Percentiles rank a stretch among this genome's conserved stretches.
phyloP scores from a whole-genome alignment of 2,888 invertebrate genomes.

The Catocala sponsa region DNA sequence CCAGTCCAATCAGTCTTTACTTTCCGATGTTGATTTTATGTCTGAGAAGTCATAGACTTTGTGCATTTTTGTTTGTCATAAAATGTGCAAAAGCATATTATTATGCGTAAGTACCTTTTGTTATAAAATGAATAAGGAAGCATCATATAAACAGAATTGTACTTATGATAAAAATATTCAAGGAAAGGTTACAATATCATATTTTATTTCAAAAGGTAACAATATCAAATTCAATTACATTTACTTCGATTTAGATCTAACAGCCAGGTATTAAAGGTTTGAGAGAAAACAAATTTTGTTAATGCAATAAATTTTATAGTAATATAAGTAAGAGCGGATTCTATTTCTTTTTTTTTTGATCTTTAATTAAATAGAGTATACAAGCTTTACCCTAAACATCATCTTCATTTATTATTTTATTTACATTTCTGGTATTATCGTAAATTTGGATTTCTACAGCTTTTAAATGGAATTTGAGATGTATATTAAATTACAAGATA shows the following conservation, averaged over 20 bases:
- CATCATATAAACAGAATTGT: too few species aligned
- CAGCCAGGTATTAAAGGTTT: not conserved
- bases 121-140: too few species aligned
- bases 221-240: not conserved
- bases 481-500: not conserved
- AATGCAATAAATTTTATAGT: constrained; percentile 8
- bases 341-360: constrained; percentile 17
- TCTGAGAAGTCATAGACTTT: too few species aligned
- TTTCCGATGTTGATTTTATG: too few species aligned
- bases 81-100: too few species aligned
- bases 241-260: not conserved
- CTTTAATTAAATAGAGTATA: constrained; percentile 30
- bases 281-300: constrained; percentile 22
- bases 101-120: too few species aligned
- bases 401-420: constrained; percentile 11
- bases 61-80: too few species aligned
- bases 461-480: not conserved
- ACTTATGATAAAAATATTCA: too few species aligned
- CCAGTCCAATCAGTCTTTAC: too few species aligned
- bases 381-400: constrained; percentile 12
- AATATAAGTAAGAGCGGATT: not conserved
- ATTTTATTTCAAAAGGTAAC: too few species aligned
- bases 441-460: constrained; percentile 19
- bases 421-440: constrained; percentile 3
- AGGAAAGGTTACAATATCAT: too few species aligned